Conservation (phyloP, 2,113 vertebrate species). For the Balaeniceps rex region DNA sequence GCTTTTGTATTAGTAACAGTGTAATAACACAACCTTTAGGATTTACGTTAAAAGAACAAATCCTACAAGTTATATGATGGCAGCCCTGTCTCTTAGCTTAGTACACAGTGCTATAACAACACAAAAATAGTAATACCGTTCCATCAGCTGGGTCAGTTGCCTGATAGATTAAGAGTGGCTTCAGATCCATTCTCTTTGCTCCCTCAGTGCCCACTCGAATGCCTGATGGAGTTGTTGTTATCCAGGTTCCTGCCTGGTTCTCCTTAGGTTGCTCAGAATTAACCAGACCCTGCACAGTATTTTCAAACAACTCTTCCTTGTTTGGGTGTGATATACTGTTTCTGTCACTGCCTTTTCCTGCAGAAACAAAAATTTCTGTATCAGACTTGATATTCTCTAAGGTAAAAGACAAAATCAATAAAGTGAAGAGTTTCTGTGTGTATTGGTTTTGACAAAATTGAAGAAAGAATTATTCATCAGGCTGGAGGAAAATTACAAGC, state of each 20-base stretch:
- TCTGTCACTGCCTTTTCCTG: constrained; percentile 53
- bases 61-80: neutral
- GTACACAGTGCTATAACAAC: neutral
- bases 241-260: constrained; percentile 75
- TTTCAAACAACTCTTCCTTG: constrained; percentile 50
- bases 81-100: neutral
- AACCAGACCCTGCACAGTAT: neutral
- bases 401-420: neutral
- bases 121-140: constrained; percentile 71
- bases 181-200: constrained; percentile 53
- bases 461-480: neutral
- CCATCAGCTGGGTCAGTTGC: constrained; percentile 83
- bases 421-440: neutral
- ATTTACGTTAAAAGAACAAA: neutral
- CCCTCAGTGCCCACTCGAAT: constrained; percentile 78
- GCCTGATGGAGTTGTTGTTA: constrained; percentile 85
- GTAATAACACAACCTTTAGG: neutral
- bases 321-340: neutral
- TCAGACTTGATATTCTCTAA: neutral
- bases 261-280: neutral
- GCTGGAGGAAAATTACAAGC: neutral
- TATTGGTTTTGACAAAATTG: neutral
- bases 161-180: constrained; percentile 70
- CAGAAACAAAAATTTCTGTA: neutral
- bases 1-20: neutral